Percentiles rank a stretch among this genome's conserved stretches.
phyloP scores from a whole-genome alignment of 2,797 vertebrate genomes.

The Alca torda region DNA sequence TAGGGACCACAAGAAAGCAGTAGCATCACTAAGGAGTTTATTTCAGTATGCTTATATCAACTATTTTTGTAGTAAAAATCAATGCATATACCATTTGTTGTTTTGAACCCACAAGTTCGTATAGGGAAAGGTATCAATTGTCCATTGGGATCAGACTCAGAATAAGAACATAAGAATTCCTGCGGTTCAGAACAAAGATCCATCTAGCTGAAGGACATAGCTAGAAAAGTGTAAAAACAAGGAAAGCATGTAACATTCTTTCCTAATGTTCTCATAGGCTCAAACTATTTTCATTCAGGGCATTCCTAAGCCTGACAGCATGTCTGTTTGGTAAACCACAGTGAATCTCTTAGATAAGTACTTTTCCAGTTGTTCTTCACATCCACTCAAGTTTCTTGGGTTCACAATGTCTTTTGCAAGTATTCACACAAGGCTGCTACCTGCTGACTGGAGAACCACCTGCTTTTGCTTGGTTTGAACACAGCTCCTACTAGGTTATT shows the following conservation, averaged over 20 bases:
- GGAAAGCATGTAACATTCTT: background rate
- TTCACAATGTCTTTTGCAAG: background rate
- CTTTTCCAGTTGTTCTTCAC: background rate
- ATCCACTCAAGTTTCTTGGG: background rate
- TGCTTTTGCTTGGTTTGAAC: background rate
- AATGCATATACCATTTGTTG: background rate
- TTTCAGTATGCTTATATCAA: background rate
- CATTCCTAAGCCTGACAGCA: background rate
- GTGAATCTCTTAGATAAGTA: background rate
- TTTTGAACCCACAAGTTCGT: background rate
- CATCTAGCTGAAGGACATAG: background rate
- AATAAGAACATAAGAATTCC: background rate
- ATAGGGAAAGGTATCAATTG: background rate
- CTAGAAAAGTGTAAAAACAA: background rate
- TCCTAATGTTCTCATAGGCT: background rate
- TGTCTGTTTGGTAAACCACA: background rate
- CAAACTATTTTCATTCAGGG: background rate
- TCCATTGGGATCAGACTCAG: background rate
- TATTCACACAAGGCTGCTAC: background rate
- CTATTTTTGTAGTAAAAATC: background rate
- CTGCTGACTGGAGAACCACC: background rate
- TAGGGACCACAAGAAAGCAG: background rate
- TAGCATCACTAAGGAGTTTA: background rate
- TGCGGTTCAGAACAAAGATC: background rate
- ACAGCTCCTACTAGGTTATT: background rate